Base-by-base conservation (phyloP, 2,888 invertebrate species). In the Mactromeris polynyma region DNA sequence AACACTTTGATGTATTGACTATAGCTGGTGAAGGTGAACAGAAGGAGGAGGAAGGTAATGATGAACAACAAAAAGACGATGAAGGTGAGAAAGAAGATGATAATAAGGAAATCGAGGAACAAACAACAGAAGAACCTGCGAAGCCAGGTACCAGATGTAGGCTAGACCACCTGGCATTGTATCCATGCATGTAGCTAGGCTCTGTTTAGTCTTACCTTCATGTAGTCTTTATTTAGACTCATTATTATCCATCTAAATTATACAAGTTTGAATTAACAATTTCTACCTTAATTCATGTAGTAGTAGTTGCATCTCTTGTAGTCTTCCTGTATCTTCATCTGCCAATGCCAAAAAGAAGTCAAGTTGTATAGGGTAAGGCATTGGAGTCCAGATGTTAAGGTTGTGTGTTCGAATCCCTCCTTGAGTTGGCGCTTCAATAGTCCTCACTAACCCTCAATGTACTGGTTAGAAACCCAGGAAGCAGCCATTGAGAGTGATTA, bases 61-160 rank as follows among this genome's bases (percentile, higher is more conserved):
- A 78, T 4, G 31, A 46, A 36, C 51, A 78, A 54, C 42, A 36
- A 36, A 77, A 77, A 33, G 90, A 89, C 38, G 69, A 85, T 26
- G 85, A 83, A 26, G 91, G 83, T 38, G 40, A 84, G 85, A 77
- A 54, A 33, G 79, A 77, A n/a, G 79, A 51, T 42, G 81, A 87
- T 42, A 87, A 87, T 54, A 92, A 90, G 54, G 91, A 78, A n/a
- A 86, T 91, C 36, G 84, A 81, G n/a, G 79, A 85, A 26, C 88
- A 81, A 46, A 42, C 73, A 81, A 83, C 33, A 64, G 90, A 81
- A 38, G 88, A 92, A 77, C 58, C 86, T 42, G 93, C 88, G 42
- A 92, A 90, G 46, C 31, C 36, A 73, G 73, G 73, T 73, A 73
- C 73, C 33, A 33, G 33, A 73, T 26, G 73, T 73, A 69, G 69